phyloP scores from a whole-genome alignment of 2,888 invertebrate species.

The Nomada fabriciana region DNA sequence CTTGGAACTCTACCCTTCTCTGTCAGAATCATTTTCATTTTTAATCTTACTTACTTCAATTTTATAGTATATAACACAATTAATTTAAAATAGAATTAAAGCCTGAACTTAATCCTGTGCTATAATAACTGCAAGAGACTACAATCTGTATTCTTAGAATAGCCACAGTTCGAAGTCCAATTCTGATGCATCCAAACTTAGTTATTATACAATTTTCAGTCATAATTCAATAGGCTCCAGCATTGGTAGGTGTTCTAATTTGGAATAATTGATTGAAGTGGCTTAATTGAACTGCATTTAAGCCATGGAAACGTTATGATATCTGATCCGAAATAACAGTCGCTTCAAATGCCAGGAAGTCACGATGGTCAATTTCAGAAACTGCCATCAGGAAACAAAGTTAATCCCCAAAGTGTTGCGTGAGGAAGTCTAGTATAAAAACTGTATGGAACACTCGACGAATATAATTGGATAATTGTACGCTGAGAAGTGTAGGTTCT shows the following conservation, averaged over 20 bases:
- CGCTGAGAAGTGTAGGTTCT: neutral
- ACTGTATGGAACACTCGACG: neutral
- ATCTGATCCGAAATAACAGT: conserved; percentile 15
- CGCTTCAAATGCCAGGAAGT: conserved; percentile 25
- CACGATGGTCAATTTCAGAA: conserved; percentile 21
- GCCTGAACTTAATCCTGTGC: too few relatives aligned
- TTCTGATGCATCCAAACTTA: too few relatives aligned
- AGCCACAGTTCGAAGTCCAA: too few relatives aligned
- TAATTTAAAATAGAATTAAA: too few relatives aligned
- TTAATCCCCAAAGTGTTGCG: conserved; percentile 33
- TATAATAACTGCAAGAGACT: too few relatives aligned
- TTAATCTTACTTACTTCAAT: too few relatives aligned
- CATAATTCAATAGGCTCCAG: too few relatives aligned
- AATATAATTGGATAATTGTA: conserved; percentile 25
- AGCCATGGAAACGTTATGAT: conserved; percentile 14
- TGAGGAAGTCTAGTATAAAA: conserved; percentile 19
- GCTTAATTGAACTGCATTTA: conserved; percentile 10
- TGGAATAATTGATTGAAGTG: neutral
- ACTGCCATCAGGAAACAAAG: conserved; percentile 14
- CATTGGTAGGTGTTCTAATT: neutral
- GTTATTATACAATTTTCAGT: too few relatives aligned
- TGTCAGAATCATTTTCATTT: too few relatives aligned
- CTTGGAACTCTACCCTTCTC: too few relatives aligned
- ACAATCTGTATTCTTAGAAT: too few relatives aligned
- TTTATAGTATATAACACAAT: too few relatives aligned